Evolutionary conservation across 2,113 vertebrate genomes (phyloP), one percentile per base, ranked within the genome.

Genomic region (Saccopteryx bilineata): DNA sequence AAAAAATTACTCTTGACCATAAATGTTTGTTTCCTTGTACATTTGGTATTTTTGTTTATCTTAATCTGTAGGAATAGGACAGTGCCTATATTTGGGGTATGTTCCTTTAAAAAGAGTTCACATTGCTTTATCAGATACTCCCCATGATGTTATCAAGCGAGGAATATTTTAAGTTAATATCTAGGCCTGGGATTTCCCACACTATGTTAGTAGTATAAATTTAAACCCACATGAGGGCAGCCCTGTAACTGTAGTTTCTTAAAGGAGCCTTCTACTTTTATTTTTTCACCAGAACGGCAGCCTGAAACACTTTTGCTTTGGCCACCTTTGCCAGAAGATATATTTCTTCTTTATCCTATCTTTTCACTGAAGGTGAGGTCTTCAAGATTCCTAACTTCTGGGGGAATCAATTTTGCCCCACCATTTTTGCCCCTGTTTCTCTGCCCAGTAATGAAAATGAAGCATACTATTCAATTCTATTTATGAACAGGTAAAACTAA

Each of bases 41-140:
- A 87, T 52, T 93, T 79, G 52, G n/a, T 69, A 87, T 60, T 79
- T 79, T 93, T 68, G 33, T 93, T 78, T 68, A 58, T 68, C 63
- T 87, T 71, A 69, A 69, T 79, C 21, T 69, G 39, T 79, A 71
- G 52, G 28, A 79, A 52, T 52, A 85, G 21, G 56, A 26, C 26
- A n/a, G 50, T 85, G 61, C 46, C 39, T 61, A 39, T 23, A 69
- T 69, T 52, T 87, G 39, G 58, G 60, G 26, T 85, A 84, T 48
- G 9, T 66, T 66, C 60, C 31, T 58, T 78, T 17, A 48, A 68
- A 93, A 68, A 60, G 14, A 79, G 28, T 28, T n/a, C 48, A n/a
- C 26, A 69, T 5, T 50, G 21, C 76, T 93, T 79, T 76, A 14
- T 39, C 39, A 78, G 72, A 28, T 76, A 84, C 19, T 2, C 18